phyloP scores from a whole-genome alignment of 2,113 vertebrate species.

The Zosterops japonicus region DNA sequence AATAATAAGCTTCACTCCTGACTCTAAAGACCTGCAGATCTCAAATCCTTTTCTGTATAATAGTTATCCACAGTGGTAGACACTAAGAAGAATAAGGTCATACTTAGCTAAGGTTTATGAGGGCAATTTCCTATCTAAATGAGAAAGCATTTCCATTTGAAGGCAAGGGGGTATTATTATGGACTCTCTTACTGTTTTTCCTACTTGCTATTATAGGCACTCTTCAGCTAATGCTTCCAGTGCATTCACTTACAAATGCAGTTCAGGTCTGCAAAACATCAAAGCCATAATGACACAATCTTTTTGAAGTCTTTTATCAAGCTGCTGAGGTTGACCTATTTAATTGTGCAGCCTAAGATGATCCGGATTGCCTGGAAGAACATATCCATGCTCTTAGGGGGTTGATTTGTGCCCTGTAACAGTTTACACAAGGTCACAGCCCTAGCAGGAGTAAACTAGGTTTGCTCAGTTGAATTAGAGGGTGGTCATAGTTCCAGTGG shows the following conservation, averaged over 20 bases:
- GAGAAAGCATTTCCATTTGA: conserved; percentile 39
- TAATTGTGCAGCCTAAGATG: conserved; percentile 64
- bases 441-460: background rate
- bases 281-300: conserved; percentile 55
- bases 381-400: background rate
- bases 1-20: conserved; percentile 48
- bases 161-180: conserved; percentile 6
- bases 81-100: conserved; percentile 39
- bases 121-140: conserved; percentile 52
- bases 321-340: conserved; percentile 48
- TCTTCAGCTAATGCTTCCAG: conserved; percentile 52
- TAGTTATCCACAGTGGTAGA: background rate
- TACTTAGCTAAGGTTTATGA: conserved; percentile 60
- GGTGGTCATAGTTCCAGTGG: background rate
- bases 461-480: background rate
- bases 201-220: conserved; percentile 8
- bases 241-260: conserved; percentile 64
- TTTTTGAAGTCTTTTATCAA: conserved; percentile 68
- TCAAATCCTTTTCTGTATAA: conserved; percentile 27
- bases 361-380: conserved; percentile 32
- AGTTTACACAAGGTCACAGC: background rate
- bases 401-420: background rate
- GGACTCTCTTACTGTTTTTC: background rate
- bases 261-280: conserved; percentile 62
- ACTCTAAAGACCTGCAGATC: conserved; percentile 31